phyloP scores from a whole-genome alignment of 2,888 invertebrate genomes.

The Sycophila texana region DNA sequence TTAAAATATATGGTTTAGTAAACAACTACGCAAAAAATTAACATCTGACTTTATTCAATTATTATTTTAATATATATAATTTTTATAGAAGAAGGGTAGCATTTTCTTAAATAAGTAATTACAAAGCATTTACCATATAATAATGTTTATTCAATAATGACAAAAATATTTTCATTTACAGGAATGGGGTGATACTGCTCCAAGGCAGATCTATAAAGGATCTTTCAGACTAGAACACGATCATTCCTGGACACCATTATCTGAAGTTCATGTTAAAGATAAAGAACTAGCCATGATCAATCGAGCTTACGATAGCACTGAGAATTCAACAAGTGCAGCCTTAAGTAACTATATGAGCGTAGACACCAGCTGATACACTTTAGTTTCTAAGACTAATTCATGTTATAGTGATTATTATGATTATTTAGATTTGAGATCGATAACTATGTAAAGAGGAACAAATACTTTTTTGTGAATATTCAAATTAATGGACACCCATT shows the following conservation, averaged over 20 bases:
- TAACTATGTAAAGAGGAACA: constrained; percentile 1
- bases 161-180: constrained; percentile 67
- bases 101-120: neutral
- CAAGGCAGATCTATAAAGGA: constrained; percentile 81
- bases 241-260: constrained; percentile 82
- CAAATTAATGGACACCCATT: neutral
- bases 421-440: neutral
- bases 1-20: too few species aligned
- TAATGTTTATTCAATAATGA: constrained; percentile 38
- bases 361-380: constrained; percentile 48
- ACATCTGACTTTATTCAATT: neutral
- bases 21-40: too few species aligned
- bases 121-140: constrained; percentile 56
- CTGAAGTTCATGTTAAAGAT: constrained; percentile 74
- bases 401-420: constrained; percentile 1
- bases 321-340: constrained; percentile 52
- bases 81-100: neutral
- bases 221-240: constrained; percentile 83
- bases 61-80: neutral
- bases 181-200: constrained; percentile 82
- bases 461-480: neutral
- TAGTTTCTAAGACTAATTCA: neutral
- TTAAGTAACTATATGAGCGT: constrained; percentile 58
- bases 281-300: constrained; percentile 63
- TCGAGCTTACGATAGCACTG: constrained; percentile 58